Evolutionary conservation across 1,140 invertebrate genomes (phyloP), one percentile per base, ranked within the genome.

Genomic region (Rhysida immarginata): DNA sequence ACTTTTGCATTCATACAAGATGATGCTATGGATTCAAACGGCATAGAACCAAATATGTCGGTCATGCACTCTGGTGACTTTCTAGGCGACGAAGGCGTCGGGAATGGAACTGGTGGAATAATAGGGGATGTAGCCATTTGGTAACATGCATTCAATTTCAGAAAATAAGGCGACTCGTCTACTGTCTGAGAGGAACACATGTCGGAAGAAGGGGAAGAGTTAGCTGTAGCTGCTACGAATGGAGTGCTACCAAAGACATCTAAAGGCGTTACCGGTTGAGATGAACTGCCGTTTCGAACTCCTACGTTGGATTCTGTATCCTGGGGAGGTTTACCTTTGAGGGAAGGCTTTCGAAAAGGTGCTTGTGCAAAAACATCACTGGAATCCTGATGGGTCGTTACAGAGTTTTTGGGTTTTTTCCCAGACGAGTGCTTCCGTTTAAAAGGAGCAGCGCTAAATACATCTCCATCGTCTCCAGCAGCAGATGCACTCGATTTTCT

Each of bases 351-450:
- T 16, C 76, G 77, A 60, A 87, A 87, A 1, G 84, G 84, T 2
- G 84, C 83, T 64, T 81, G 68, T 0, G 82, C 81, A 68, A 87
- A 87, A 0, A 86, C 81, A 66, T 86, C 83, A 14, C 76, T 58
- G 8, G 49, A 27, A 43, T 66, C 61, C 46, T 56, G 57, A 13
- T 51, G 2, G 44, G 26, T 51, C 35, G 16, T 56, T n/a, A 29
- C 45, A 53, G 16, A 26, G 56, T 52, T 61, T 64, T 51, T 54
- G 57, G 42, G 53, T 50, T 65, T 64, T 27, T 61, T 66, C 20
- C 58, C 53, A 18, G 51, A 26, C 20, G 21, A 23, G 51, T 54
- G 51, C 26, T 64, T 65, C 49, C 59, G 62, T 54, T 62, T 65
- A 54, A 71, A 71, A 26, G 70, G 69, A 29, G 70, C 70, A 58